A percentile compares a stretch with the other conserved stretches of the same genome.
These are phyloP conservation scores for Eublepharis macularius DNA, from an alignment of 2,113 vertebrate species.

Conservation along the genomic window DNA sequence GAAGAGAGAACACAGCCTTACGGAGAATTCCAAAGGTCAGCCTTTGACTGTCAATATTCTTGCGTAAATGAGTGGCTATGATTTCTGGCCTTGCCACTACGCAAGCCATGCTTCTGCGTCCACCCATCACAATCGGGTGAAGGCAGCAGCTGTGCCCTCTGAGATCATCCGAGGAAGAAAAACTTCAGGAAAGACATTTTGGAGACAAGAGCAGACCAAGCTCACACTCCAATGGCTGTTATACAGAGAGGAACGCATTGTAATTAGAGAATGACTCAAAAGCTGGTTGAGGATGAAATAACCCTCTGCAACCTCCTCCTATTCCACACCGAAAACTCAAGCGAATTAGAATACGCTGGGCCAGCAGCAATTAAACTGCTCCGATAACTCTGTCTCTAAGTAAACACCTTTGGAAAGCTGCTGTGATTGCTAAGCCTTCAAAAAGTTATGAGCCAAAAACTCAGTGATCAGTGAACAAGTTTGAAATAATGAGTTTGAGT, in stretches of 20 bases:
- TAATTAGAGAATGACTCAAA: slow-evolving; percentile 41
- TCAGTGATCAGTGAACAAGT: too few species aligned
- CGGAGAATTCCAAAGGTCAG: slow-evolving; percentile 12
- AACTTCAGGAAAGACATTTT: slow-evolving; percentile 45
- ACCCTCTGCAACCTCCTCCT: background rate
- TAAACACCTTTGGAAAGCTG: background rate
- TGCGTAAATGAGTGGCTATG: background rate
- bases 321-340: background rate
- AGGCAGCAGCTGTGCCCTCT: slow-evolving; percentile 22
- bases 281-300: background rate
- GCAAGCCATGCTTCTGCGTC: background rate
- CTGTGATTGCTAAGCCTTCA: background rate
- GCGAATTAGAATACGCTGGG: background rate
- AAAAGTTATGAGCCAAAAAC: too few species aligned
- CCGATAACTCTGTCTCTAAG: background rate
- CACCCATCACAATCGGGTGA: accelerated
- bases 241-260: slow-evolving; percentile 4
- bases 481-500: too few species aligned
- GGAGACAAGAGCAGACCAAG: slow-evolving; percentile 17
- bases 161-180: background rate
- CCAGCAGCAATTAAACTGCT: background rate
- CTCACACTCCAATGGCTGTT: background rate
- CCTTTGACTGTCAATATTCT: slow-evolving; percentile 19
- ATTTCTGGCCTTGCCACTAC: slow-evolving; percentile 14
- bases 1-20: slow-evolving; percentile 7